Percentiles rank a stretch among this genome's conserved stretches.
These are phyloP conservation scores for Pungitius pungitius DNA, from an alignment of 2,113 vertebrate genomes.

Conservation along the genomic window DNA sequence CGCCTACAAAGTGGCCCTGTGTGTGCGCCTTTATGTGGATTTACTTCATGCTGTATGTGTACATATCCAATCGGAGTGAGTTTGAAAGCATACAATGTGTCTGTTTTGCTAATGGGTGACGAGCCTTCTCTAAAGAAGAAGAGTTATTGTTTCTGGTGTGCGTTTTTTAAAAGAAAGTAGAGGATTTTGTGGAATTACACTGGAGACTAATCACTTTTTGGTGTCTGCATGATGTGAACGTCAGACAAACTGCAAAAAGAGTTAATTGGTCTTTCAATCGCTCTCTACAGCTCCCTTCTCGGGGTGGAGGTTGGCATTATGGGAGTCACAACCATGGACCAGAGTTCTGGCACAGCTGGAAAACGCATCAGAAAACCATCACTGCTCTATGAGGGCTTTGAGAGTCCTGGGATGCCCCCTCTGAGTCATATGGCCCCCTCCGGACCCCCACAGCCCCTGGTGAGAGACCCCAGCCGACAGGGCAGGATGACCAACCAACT, in stretches of 20 bases:
- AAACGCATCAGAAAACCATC: conserved; percentile 94
- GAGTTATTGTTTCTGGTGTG: too few relatives aligned
- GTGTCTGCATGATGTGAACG: background rate
- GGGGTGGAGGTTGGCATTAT: conserved; percentile 66
- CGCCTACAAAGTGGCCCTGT: background rate
- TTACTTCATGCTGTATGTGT: background rate
- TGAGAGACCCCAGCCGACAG: conserved; percentile 86
- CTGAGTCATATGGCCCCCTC: conserved; percentile 72
- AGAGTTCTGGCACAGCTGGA: conserved; percentile 81
- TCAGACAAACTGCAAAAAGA: background rate
- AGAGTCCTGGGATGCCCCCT: conserved; percentile 86
- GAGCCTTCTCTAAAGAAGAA: background rate
- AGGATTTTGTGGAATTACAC: too few relatives aligned
- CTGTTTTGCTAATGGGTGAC: background rate
- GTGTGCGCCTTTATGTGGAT: background rate
- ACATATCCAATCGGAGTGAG: background rate
- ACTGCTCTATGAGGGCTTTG: conserved; percentile 90
- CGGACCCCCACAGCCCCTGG: conserved; percentile 83
- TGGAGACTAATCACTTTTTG: background rate
- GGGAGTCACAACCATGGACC: conserved; percentile 78
- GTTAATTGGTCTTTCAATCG: conserved; percentile 33
- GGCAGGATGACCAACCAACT: conserved; percentile 92
- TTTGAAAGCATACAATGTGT: background rate
- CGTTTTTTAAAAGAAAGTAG: too few relatives aligned
- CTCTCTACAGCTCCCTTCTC: conserved; percentile 67